These are phyloP conservation scores for Nysson spinosus DNA, from an alignment of 2,888 invertebrate genomes.

Conservation along the genomic window DNA sequence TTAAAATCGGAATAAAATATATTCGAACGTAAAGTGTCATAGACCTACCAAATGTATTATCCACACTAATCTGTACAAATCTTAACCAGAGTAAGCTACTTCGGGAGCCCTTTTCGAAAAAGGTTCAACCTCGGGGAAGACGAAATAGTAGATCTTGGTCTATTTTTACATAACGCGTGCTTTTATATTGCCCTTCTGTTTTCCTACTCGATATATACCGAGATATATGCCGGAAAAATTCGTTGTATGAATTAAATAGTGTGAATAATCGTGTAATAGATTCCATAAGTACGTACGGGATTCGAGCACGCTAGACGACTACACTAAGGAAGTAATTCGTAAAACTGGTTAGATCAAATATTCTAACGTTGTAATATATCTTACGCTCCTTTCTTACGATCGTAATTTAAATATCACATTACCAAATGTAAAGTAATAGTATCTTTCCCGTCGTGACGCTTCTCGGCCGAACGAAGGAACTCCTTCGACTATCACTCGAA, in stretches of 20 bases:
- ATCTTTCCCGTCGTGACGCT: too few species aligned
- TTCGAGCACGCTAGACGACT: too few species aligned
- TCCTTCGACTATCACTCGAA: neutral
- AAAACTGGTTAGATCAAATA: too few species aligned
- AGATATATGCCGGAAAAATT: constrained; percentile 7
- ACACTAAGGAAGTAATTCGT: too few species aligned
- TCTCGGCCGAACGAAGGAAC: neutral
- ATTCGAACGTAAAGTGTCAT: constrained; percentile 25
- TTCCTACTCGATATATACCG: constrained; percentile 7
- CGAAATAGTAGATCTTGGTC: constrained; percentile 39
- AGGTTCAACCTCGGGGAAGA: constrained; percentile 16
- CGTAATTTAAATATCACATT: constrained; percentile 9
- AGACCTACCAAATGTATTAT: constrained; percentile 13
- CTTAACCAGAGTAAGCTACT: constrained; percentile 13
- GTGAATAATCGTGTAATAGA: constrained; percentile 40
- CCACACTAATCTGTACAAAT: constrained; percentile 27
- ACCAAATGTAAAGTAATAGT: constrained; percentile 22
- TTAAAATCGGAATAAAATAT: neutral
- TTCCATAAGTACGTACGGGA: constrained; percentile 18
- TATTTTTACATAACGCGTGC: constrained; percentile 51
- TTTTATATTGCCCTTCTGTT: constrained; percentile 43
- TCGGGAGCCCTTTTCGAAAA: constrained; percentile 19
- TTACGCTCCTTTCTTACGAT: constrained; percentile 18
- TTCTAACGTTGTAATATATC: constrained; percentile 1
- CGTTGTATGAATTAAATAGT: constrained; percentile 32